Base-by-base conservation (phyloP, 2,113 vertebrate species). In the Pholis gunnellus region DNA sequence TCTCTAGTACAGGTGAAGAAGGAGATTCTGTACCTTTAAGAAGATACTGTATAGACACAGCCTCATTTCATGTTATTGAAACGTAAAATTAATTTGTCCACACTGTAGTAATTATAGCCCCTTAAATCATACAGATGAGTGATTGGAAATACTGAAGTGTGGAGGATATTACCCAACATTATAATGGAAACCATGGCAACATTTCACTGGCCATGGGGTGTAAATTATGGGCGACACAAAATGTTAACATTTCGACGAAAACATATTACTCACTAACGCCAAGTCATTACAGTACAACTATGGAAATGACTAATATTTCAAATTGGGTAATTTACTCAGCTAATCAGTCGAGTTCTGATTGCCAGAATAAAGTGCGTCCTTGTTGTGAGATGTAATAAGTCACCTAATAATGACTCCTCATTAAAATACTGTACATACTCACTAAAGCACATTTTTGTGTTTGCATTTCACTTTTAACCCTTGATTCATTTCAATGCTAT, bases 101-200 rank as follows among this genome's bases (percentile, higher is more conserved):
- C 34, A 36, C 27, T 22, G n/a, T 25, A 56, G 54, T 29, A 63
- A 75, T 46, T 22, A 14, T 10, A 54, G 18, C 40, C 48, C 14
- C 8, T 64, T 78, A n/a, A 83, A 75, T 68, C 25, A 67, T 31
- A 11, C 50, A 77, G 61, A 44, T 18, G 29, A 72, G 20, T 54
- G 72, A 61, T 4, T 22, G 36, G 38, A 79, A 77, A 77, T 75
- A 22, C 70, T 68, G 57, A 68, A 20, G 17, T 44, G 44, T 25
- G 20, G 27, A 79, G 38, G 5, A 77, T 61, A 68, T 61, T 65
- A 22, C 38, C 14, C 20, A n/a, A 10, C 61, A 42, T 46, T 52
- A 71, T 57, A 64, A 69, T 25, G 20, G 66, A 50, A 64, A 78
- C 83, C 63, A 66, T 77, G 65, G 52, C 22, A 81, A 86, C 54